Conservation (phyloP, 2,797 vertebrate species). For the Microcaecilia unicolor region DNA sequence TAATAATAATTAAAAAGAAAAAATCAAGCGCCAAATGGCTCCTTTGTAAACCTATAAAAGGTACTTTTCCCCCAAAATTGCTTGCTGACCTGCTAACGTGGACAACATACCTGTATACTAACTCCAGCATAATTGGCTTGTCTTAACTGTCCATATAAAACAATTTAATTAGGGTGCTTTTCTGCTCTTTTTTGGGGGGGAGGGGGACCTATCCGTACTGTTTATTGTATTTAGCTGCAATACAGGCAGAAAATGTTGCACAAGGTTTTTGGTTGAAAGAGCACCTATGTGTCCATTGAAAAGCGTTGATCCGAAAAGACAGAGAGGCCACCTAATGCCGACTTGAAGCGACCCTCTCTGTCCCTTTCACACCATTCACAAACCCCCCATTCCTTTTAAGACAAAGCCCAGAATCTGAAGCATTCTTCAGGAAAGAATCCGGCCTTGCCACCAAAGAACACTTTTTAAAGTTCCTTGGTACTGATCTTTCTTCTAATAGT, state of each 20-base stretch:
- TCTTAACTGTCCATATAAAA: constrained; percentile 62
- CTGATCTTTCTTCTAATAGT: constrained; percentile 44
- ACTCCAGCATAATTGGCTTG: constrained; percentile 61
- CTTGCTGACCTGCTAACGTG: background rate
- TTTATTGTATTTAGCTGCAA: constrained; percentile 70
- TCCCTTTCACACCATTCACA: constrained; percentile 74
- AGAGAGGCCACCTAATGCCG: constrained; percentile 74
- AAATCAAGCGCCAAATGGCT: too few relatives aligned
- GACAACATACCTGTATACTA: constrained; percentile 57
- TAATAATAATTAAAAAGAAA: too few relatives aligned
- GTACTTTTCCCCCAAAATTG: background rate
- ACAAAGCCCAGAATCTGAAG: constrained; percentile 58
- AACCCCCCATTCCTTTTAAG: constrained; percentile 61
- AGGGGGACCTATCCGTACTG: too few relatives aligned
- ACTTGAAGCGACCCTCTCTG: constrained; percentile 73
- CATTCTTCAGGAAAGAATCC: too few relatives aligned
- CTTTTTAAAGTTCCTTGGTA: constrained; percentile 39
- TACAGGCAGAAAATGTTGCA: constrained; percentile 73
- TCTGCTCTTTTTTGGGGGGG: constrained; percentile 48
- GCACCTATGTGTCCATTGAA: constrained; percentile 72
- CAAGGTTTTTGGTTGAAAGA: constrained; percentile 74
- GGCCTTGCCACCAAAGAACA: too few relatives aligned
- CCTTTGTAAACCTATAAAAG: too few relatives aligned
- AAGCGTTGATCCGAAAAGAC: constrained; percentile 76
- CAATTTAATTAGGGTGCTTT: constrained; percentile 69